These are phyloP conservation scores for Plumapathes pennacea DNA, from an alignment of 92 coral and sea anemone genomes.

Conservation along the genomic window DNA sequence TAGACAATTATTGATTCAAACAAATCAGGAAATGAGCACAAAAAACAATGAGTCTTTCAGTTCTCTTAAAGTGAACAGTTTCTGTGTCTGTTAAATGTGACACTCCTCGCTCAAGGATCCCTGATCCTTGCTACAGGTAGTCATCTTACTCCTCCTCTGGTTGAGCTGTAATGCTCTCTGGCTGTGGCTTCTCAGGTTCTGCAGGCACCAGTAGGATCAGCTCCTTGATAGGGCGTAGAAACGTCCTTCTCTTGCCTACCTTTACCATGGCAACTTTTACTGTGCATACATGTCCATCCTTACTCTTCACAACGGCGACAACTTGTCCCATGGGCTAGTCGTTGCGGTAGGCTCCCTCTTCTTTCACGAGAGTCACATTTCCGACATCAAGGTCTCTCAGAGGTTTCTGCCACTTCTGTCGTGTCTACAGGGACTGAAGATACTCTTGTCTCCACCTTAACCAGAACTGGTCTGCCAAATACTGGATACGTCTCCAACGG, in stretches of 20 bases:
- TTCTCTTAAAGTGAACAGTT: no score
- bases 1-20: no score
- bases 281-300: constrained; percentile 15
- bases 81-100: no score
- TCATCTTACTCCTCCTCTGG: no score
- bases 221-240: constrained; percentile 20
- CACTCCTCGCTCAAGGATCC: constrained; percentile 1
- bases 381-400: constrained; percentile 9
- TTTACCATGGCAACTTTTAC: constrained; percentile 3
- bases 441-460: constrained; percentile 11
- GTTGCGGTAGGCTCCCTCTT: constrained; percentile 24
- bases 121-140: no score
- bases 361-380: constrained; percentile 12
- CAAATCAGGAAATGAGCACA: no score
- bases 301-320: constrained; percentile 7
- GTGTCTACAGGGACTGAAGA: background rate
- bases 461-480: constrained; percentile 18
- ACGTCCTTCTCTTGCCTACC: constrained; percentile 14
- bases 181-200: background rate
- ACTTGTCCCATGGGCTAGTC: constrained; percentile 24
- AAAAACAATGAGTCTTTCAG: no score
- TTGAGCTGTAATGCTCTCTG: no score
- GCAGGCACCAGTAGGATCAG: constrained; percentile 5
- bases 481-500: constrained; percentile 14
- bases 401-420: constrained; percentile 10